Evolutionary conservation across 1,140 invertebrate species (phyloP).

Genomic region (Chlorops oryzae): DNA sequence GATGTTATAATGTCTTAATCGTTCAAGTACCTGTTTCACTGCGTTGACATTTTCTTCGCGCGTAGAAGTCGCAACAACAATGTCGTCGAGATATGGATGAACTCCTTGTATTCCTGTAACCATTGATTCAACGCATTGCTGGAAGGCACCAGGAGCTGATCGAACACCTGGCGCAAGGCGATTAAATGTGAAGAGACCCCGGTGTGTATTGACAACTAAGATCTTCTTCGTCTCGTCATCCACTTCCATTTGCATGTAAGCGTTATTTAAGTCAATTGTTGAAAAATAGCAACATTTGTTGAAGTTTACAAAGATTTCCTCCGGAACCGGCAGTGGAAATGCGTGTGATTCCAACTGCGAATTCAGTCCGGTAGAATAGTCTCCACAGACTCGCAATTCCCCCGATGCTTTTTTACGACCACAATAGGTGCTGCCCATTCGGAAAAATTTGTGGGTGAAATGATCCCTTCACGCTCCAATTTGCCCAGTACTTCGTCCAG

Average conservation of each 20-base stretch:
- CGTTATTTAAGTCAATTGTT: conserved; percentile 4
- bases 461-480: not conserved
- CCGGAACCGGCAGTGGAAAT: conserved; percentile 11
- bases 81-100: too few species aligned
- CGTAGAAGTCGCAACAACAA: too few species aligned
- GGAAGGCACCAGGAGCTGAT: not conserved
- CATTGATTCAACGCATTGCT: too few species aligned
- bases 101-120: too few species aligned
- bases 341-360: conserved; percentile 7
- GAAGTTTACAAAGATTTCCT: conserved; percentile 12
- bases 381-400: too few species aligned
- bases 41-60: too few species aligned
- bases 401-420: too few species aligned
- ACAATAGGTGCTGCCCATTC: conserved; percentile 48
- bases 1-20: too few species aligned
- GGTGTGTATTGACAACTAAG: conserved; percentile 4
- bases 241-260: conserved; percentile 1
- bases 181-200: conserved; percentile 5
- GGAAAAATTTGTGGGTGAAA: conserved; percentile 23
- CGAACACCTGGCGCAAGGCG: conserved; percentile 1
- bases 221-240: conserved; percentile 1
- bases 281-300: not conserved
- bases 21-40: too few species aligned
- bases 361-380: conserved; percentile 17
- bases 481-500: not conserved